Conservation (phyloP, 2,797 vertebrate genomes). For the Coregonus sp. region DNA sequence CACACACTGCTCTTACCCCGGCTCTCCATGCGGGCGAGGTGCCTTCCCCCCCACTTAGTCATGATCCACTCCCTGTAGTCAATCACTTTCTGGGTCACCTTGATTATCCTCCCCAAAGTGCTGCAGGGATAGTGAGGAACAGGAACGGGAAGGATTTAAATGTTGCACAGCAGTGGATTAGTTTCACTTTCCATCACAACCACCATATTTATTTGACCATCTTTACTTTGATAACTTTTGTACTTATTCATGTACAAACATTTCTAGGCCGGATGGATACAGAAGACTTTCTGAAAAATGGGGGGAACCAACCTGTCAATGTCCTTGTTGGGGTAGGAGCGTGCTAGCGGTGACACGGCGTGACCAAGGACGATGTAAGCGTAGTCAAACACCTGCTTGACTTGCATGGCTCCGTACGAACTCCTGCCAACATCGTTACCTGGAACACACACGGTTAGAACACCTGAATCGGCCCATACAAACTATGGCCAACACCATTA, state of each 20-base stretch:
- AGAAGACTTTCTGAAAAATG: background rate
- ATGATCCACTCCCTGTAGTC: constrained; percentile 96
- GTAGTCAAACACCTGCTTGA: constrained; percentile 97
- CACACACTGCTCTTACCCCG: constrained; percentile 71
- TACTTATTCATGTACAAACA: background rate
- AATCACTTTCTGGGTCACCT: constrained; percentile 96
- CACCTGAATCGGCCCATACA: background rate
- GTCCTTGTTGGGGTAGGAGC: constrained; percentile 94
- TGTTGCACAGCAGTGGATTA: background rate
- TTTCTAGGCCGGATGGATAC: background rate
- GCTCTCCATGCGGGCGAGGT: constrained; percentile 72
- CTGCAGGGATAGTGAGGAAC: constrained; percentile 62
- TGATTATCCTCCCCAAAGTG: constrained; percentile 94
- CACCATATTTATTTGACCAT: no score
- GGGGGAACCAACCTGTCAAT: constrained; percentile 84
- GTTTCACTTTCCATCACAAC: background rate
- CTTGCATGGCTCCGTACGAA: constrained; percentile 96
- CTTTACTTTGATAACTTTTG: background rate
- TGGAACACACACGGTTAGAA: constrained; percentile 48
- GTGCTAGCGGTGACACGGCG: constrained; percentile 90
- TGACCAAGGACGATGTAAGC: constrained; percentile 95
- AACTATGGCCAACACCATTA: background rate
- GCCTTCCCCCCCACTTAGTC: constrained; percentile 89
- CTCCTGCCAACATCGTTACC: constrained; percentile 97
- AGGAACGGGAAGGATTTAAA: background rate